These are phyloP conservation scores for Andrena bicolor DNA, from an alignment of 2,888 invertebrate species.

Conservation along the genomic window DNA sequence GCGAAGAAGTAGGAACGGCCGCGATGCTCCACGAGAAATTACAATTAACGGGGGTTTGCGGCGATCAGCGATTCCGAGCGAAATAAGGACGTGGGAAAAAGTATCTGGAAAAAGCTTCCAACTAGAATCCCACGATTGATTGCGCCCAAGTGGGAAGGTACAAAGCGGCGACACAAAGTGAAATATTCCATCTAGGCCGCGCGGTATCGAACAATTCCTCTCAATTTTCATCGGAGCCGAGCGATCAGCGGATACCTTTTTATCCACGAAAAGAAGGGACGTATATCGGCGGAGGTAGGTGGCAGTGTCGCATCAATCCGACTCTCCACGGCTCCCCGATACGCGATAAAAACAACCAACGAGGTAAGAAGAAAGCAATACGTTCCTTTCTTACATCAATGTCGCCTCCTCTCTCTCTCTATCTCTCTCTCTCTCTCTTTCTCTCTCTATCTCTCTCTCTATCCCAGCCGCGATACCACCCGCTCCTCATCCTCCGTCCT, in stretches of 20 bases:
- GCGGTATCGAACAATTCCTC: conserved; percentile 29
- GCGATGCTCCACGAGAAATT: conserved; percentile 12
- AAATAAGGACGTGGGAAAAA: conserved; percentile 11
- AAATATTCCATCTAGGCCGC: conserved; percentile 39
- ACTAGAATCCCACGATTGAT: conserved; percentile 25
- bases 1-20: background rate
- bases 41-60: conserved; percentile 31
- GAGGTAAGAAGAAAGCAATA: conserved; percentile 65
- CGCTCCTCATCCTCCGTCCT: conserved; percentile 10
- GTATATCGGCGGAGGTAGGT: conserved; percentile 20
- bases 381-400: conserved; percentile 67
- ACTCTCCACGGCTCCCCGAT: conserved; percentile 28
- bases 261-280: conserved; percentile 31
- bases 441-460: background rate
- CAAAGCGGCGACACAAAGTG: conserved; percentile 24
- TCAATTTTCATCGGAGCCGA: conserved; percentile 51
- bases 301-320: conserved; percentile 56
- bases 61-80: background rate
- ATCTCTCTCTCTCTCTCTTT: too few relatives aligned
- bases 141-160: background rate
- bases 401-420: conserved; percentile 30
- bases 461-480: conserved; percentile 3
- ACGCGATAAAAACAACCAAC: conserved; percentile 62
- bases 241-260: conserved; percentile 46
- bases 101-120: conserved; percentile 6